Evolutionary conservation across 2,888 invertebrate genomes (phyloP).

Genomic region (Agonopterix subpropinquella): DNA sequence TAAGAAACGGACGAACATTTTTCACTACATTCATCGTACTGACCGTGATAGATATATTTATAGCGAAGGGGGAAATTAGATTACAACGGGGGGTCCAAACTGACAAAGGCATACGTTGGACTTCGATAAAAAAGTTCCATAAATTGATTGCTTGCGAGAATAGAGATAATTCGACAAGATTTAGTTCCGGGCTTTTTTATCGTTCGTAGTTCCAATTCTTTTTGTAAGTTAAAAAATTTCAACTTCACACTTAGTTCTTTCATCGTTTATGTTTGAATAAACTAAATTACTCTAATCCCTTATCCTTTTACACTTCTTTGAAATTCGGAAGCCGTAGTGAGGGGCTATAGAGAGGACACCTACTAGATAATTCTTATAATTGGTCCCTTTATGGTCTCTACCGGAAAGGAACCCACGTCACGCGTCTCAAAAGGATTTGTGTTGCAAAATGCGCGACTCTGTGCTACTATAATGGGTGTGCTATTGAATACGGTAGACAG

Average conservation of each 20-base stretch:
- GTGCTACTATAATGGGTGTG: conserved; percentile 24
- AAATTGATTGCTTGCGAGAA: conserved; percentile 26
- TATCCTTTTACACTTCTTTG: conserved; percentile 56
- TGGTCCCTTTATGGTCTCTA: conserved; percentile 55
- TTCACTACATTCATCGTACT: conserved; percentile 19
- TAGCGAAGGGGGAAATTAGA: conserved; percentile 43
- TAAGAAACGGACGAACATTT: conserved; percentile 13
- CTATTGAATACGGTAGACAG: conserved; percentile 48
- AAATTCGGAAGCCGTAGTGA: conserved; percentile 63
- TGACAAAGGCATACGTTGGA: conserved; percentile 46
- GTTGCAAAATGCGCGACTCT: conserved; percentile 43
- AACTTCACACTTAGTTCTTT: too few relatives aligned
- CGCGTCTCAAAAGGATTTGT: conserved; percentile 61
- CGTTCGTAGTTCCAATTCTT: too few relatives aligned
- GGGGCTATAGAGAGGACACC: conserved; percentile 38
- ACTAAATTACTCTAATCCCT: conserved; percentile 55
- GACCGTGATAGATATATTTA: conserved; percentile 27
- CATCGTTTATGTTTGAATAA: conserved; percentile 18
- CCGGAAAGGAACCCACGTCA: conserved; percentile 70
- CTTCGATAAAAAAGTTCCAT: conserved; percentile 35
- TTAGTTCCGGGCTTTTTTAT: too few relatives aligned
- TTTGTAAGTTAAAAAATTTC: too few relatives aligned
- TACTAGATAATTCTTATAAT: conserved; percentile 59
- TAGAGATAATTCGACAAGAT: conserved; percentile 8
- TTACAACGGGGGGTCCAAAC: conserved; percentile 39